These are phyloP conservation scores for Gorsachius magnificus DNA, from an alignment of 2,797 vertebrate species.

Conservation along the genomic window DNA sequence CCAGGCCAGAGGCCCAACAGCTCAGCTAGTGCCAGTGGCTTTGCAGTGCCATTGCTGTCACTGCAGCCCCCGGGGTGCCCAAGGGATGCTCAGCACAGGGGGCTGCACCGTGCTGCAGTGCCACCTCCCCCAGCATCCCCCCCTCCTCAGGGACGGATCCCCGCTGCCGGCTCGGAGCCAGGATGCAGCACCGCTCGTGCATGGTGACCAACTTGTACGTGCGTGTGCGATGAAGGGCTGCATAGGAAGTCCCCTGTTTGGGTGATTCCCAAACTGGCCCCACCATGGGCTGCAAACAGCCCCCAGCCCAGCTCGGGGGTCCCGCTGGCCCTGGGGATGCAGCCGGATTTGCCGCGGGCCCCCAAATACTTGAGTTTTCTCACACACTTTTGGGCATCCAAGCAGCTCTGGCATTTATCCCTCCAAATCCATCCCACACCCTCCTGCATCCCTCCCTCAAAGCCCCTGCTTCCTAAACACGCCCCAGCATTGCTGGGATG, in stretches of 20 bases:
- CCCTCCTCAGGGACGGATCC: background rate
- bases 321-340: fast-evolving
- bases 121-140: too few relatives aligned
- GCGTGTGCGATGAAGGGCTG: fast-evolving
- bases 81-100: background rate
- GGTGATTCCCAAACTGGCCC: background rate
- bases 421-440: background rate
- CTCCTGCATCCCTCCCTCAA: background rate
- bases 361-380: background rate
- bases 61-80: fast-evolving
- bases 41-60: background rate
- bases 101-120: background rate
- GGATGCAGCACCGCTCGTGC: background rate
- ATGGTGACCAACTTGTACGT: too few relatives aligned
- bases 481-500: fast-evolving
- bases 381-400: background rate
- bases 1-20: too few relatives aligned
- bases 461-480: background rate
- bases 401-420: background rate
- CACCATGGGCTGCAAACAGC: background rate
- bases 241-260: fast-evolving
- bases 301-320: background rate
- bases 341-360: fast-evolving
- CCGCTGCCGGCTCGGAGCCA: background rate
- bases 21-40: fast-evolving